Conservation (phyloP, 2,797 vertebrate species). For the Dendrocincla tyrannina region DNA sequence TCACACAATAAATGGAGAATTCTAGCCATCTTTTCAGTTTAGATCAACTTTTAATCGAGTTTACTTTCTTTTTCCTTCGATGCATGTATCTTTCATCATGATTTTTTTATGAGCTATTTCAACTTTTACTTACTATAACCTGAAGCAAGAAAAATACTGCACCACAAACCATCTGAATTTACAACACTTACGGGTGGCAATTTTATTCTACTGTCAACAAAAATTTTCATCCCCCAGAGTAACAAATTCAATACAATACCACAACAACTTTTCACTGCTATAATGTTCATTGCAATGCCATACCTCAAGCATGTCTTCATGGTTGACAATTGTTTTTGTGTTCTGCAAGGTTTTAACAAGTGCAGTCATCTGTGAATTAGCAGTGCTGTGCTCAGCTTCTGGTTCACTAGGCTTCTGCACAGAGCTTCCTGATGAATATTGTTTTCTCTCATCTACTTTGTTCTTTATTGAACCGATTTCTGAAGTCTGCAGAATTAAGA, state of each 20-base stretch:
- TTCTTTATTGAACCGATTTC: slow-evolving; percentile 81
- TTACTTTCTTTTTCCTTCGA: not conserved
- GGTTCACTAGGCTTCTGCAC: slow-evolving; percentile 70
- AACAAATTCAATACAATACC: not conserved
- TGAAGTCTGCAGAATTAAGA: slow-evolving; percentile 81
- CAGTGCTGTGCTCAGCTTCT: slow-evolving; percentile 73
- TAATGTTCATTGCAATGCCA: not conserved
- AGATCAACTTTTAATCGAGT: not conserved
- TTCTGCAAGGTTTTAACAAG: slow-evolving; percentile 82
- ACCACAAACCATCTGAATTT: not conserved
- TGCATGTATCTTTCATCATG: not conserved
- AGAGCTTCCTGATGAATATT: slow-evolving; percentile 70
- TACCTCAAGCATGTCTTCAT: slow-evolving; percentile 92
- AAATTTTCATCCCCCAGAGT: not conserved
- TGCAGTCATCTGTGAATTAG: slow-evolving; percentile 76
- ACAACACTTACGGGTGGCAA: not conserved
- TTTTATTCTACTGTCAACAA: slow-evolving; percentile 6
- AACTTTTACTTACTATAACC: not conserved
- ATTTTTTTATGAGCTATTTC: not conserved
- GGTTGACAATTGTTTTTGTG: slow-evolving; percentile 78
- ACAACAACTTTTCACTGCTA: not conserved
- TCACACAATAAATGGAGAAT: not conserved
- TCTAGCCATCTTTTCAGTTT: not conserved
- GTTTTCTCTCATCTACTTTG: slow-evolving; percentile 80
- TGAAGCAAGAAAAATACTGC: not conserved